Evolutionary conservation across 2,797 vertebrate species (phyloP).

Genomic region (Chelidonichthys spinosus): DNA sequence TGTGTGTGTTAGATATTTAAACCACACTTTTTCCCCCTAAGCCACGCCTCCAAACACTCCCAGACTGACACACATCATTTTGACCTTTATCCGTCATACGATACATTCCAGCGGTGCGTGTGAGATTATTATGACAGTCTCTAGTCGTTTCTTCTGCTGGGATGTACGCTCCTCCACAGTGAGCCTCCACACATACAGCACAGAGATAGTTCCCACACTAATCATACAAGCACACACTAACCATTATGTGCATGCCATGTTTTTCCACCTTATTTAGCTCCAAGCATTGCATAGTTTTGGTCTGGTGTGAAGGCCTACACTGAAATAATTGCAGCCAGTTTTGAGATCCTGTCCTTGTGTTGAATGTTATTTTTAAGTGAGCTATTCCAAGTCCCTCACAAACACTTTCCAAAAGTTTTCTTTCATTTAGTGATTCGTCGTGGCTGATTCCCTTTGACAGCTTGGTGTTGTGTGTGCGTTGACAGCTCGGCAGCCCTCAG

Average conservation of each 20-base stretch:
- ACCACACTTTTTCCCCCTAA: constrained; percentile 7
- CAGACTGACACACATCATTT: constrained; percentile 51
- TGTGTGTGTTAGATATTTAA: constrained; percentile 19
- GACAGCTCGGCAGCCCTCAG: constrained; percentile 91
- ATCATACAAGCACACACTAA: constrained; percentile 58
- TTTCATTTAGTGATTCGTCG: not conserved
- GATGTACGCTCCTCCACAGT: constrained; percentile 15
- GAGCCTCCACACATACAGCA: not conserved
- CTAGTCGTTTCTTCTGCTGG: constrained; percentile 8
- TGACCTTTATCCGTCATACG: constrained; percentile 60
- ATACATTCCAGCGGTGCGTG: constrained; percentile 68
- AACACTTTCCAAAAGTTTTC: constrained; percentile 15
- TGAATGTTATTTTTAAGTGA: constrained; percentile 42
- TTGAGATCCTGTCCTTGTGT: constrained; percentile 27
- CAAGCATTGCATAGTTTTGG: constrained; percentile 60
- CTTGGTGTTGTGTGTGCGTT: not conserved
- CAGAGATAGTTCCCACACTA: constrained; percentile 49
- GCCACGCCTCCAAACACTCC: constrained; percentile 47
- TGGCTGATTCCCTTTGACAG: not conserved
- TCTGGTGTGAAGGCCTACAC: constrained; percentile 31
- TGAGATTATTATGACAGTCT: constrained; percentile 65
- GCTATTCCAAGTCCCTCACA: constrained; percentile 9
- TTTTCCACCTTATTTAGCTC: constrained; percentile 60
- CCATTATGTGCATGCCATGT: constrained; percentile 59
- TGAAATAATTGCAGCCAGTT: constrained; percentile 35